Evolutionary conservation across 1,140 invertebrate species (phyloP).

Genomic region (Bombus turneri): DNA sequence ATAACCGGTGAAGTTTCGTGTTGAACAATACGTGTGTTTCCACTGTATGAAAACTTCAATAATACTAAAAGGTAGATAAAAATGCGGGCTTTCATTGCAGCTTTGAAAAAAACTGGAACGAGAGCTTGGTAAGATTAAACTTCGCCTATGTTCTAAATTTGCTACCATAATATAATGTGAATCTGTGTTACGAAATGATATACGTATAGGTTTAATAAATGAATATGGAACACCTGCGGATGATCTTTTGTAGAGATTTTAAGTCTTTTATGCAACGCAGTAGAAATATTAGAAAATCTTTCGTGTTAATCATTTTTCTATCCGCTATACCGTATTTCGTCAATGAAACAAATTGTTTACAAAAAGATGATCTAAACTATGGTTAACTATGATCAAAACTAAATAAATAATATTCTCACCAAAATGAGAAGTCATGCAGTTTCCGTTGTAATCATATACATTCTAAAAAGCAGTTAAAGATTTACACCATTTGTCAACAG

Average conservation of each 20-base stretch:
- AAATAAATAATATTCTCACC: no score
- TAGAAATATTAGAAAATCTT: no score
- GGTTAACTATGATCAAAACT: background rate
- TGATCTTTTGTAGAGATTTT: no score
- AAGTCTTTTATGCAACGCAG: no score
- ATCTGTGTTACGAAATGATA: background rate
- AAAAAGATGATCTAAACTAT: background rate
- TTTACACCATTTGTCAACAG: constrained; percentile 9
- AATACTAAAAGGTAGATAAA: background rate
- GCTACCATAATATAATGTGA: background rate
- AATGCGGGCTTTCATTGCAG: background rate
- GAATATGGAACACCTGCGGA: background rate
- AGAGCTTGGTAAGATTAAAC: background rate
- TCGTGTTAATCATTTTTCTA: no score
- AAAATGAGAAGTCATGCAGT: background rate
- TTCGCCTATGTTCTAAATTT: background rate
- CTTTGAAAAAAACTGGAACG: background rate
- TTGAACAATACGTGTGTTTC: background rate
- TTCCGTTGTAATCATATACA: background rate
- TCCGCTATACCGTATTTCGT: no score
- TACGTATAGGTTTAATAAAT: background rate
- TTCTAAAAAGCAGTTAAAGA: constrained; percentile 42
- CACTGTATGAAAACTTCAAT: background rate
- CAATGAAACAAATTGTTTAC: no score
- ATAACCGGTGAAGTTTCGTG: background rate